Evolutionary conservation across 2,113 vertebrate genomes (phyloP).

Genomic region (Speoplatyrhinus poulsoni): DNA sequence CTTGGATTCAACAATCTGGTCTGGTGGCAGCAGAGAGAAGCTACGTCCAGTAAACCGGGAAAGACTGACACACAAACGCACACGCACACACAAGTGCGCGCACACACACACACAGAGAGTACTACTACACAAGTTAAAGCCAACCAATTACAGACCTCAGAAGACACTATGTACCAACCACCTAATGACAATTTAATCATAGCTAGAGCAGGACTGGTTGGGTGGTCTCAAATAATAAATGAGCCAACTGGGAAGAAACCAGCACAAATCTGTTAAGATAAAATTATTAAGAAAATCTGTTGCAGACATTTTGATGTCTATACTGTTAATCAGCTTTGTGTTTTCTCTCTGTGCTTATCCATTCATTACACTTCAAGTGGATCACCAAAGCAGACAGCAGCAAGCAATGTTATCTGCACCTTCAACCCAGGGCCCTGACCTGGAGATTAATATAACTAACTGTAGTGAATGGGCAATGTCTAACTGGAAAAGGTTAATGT

Average conservation of each 20-base stretch:
- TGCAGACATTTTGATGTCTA: slow-evolving; percentile 3
- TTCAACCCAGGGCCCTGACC: slow-evolving; percentile 29
- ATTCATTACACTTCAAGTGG: slow-evolving; percentile 15
- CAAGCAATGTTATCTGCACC: slow-evolving; percentile 32
- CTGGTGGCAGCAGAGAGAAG: slow-evolving; percentile 28
- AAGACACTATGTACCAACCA: slow-evolving; percentile 24
- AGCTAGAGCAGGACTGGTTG: slow-evolving; percentile 23
- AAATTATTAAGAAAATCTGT: neutral
- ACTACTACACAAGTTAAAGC: slow-evolving; percentile 33
- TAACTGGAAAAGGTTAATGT: slow-evolving; percentile 35
- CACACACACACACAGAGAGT: neutral
- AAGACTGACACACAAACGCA: slow-evolving; percentile 6
- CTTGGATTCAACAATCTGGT: slow-evolving; percentile 21
- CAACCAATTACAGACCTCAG: slow-evolving; percentile 8
- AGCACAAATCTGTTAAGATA: slow-evolving; percentile 4
- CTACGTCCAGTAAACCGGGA: slow-evolving; percentile 27
- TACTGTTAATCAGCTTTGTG: slow-evolving; percentile 14
- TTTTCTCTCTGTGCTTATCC: slow-evolving; percentile 17
- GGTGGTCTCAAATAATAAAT: slow-evolving; percentile 53
- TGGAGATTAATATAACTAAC: no score
- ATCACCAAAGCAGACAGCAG: slow-evolving; percentile 17
- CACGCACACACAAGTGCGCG: neutral
- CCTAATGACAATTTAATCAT: slow-evolving; percentile 51
- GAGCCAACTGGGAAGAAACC: slow-evolving; percentile 10
- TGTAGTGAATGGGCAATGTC: slow-evolving; percentile 19